Base-by-base conservation (phyloP, 2,888 invertebrate genomes). In the Oligia latruncula region DNA sequence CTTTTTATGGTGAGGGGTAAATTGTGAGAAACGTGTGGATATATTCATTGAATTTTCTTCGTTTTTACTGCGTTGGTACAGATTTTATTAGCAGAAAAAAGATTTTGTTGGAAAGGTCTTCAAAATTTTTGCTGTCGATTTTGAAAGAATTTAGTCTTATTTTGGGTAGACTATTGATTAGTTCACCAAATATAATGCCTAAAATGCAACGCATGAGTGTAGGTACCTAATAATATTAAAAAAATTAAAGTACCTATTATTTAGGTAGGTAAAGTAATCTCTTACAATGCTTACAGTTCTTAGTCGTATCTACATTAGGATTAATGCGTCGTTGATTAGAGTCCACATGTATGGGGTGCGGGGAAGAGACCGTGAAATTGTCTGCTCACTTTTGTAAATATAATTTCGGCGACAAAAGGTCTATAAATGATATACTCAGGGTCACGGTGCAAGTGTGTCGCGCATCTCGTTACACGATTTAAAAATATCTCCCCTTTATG, bases 351-450 rank as follows among this genome's bases (percentile, higher is more conserved):
- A 93, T 78, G 93, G 94, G 95, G 97, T 94, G 96, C 96, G 90
- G 93, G 93, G 96, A 95, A 96, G 96, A 95, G 95, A 96, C 93
- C 97, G 96, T 97, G 97, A 97, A 97, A 97, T 97, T 97, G 96
- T 97, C 97, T 96, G 96, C 95, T 97, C 96, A 96, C 96, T 97
- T 97, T 96, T 97, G 96, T 96, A 97, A 97, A 97, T 97, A 97
- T 97, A 96, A 97, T 97, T 97, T 97, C 93, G 96, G 95, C 94
- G 96, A 97, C 97, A 97, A 97, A 97, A 96, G 96, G 96, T 95
- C 96, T 95, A 96, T 95, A 95, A 96, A 96, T 96, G 96, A 96
- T 96, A 96, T 92, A 95, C 94, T 93, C 94, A 90, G 95, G 95
- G 95, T 93, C 95, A 93, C 90, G 91, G 93, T 93, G 94, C 95